These are phyloP conservation scores for Bilobella aurantiaca DNA, from an alignment of 1,140 invertebrate genomes.

Conservation along the genomic window DNA sequence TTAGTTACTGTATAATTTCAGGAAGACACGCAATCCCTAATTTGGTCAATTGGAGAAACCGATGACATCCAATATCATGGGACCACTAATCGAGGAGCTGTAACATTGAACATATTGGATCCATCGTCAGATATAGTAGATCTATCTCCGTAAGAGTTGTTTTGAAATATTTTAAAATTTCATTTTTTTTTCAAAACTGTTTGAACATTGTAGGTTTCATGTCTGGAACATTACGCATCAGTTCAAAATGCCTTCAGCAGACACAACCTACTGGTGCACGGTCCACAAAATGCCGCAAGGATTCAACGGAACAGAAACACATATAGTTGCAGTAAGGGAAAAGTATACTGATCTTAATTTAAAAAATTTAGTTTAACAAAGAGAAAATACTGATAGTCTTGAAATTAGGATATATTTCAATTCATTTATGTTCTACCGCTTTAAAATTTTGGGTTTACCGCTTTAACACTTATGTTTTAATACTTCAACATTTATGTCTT, in stretches of 20 bases:
- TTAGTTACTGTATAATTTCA: no score
- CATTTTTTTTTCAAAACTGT: no score
- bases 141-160: no score
- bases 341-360: background rate
- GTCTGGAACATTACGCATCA: background rate
- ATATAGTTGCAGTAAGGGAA: background rate
- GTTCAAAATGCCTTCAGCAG: background rate
- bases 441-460: no score
- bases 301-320: background rate
- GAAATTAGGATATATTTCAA: no score
- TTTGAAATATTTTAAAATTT: no score
- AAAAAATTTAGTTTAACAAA: no score
- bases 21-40: background rate
- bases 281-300: background rate
- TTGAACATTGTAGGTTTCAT: background rate
- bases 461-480: no score
- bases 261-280: background rate
- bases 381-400: no score
- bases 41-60: conserved; percentile 2
- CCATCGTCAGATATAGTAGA: background rate
- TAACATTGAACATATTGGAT: background rate
- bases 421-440: no score
- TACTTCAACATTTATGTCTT: no score
- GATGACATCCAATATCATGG: conserved; percentile 3
- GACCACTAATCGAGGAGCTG: background rate